Evolutionary conservation across 2,888 invertebrate species (phyloP).

Genomic region (Cremastinae sp.): DNA sequence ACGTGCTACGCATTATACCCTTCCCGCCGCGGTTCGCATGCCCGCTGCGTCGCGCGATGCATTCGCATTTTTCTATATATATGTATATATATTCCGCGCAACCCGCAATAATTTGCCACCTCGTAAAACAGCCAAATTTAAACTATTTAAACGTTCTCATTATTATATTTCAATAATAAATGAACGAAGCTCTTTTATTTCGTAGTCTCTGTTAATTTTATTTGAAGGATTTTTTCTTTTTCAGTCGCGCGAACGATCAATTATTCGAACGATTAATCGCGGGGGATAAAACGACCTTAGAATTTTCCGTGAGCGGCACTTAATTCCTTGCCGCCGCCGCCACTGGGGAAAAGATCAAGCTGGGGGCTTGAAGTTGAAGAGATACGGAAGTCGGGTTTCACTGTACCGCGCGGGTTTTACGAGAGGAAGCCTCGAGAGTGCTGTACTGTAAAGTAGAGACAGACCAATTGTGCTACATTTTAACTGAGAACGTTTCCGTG

Average conservation of each 20-base stretch:
- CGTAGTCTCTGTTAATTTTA: not conserved
- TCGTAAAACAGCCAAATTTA: too few relatives aligned
- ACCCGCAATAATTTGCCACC: not conserved
- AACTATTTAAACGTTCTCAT: too few relatives aligned
- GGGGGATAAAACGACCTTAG: not conserved
- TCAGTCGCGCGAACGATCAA: not conserved
- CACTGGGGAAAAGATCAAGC: slow-evolving; percentile 41
- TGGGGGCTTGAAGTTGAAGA: slow-evolving; percentile 12
- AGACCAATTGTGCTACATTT: slow-evolving; percentile 26
- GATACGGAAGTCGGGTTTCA: slow-evolving; percentile 23
- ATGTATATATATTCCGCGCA: not conserved
- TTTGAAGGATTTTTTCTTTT: not conserved
- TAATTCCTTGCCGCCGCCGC: not conserved
- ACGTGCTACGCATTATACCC: slow-evolving; percentile 30
- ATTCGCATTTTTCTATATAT: slow-evolving; percentile 6
- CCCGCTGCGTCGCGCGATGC: slow-evolving; percentile 34
- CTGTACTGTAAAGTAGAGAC: slow-evolving; percentile 18
- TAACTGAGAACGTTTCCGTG: slow-evolving; percentile 18
- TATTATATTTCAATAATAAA: too few relatives aligned
- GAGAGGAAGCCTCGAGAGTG: slow-evolving; percentile 36
- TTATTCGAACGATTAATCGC: not conserved
- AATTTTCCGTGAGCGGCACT: not conserved
- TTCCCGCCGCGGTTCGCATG: slow-evolving; percentile 9
- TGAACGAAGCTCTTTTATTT: not conserved
- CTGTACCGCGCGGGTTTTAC: slow-evolving; percentile 32